Conservation (phyloP, 2,888 invertebrate species). For the Eristalinus sepulchralis region DNA sequence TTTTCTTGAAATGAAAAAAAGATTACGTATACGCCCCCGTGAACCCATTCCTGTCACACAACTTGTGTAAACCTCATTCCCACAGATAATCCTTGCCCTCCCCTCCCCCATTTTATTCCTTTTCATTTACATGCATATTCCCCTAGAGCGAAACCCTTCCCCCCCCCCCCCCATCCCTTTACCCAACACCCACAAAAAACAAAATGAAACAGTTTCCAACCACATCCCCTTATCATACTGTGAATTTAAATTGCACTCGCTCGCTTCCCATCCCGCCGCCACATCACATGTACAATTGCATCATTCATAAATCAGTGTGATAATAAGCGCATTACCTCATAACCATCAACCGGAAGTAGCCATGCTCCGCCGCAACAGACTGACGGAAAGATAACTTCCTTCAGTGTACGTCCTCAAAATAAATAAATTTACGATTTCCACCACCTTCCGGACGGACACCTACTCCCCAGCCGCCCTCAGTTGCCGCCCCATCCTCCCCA, state of each 20-base stretch:
- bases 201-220: not conserved
- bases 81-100: no score
- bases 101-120: no score
- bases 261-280: not conserved
- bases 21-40: no score
- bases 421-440: conserved; percentile 62
- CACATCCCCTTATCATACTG: not conserved
- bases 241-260: not conserved
- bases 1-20: no score
- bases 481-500: no score
- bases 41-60: no score
- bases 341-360: conserved; percentile 38
- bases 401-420: conserved; percentile 14
- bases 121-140: no score
- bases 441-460: conserved; percentile 26
- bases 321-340: conserved; percentile 58
- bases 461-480: not conserved
- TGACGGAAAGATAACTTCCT: conserved; percentile 28
- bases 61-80: no score
- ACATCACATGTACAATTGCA: not conserved
- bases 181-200: not conserved
- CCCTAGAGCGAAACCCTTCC: no score
- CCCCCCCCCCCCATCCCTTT: not conserved
- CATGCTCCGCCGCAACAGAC: conserved; percentile 27
- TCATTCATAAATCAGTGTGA: conserved; percentile 31